Evolutionary conservation across 1,140 invertebrate genomes (phyloP).

Genomic region (Drosophila murphyi): DNA sequence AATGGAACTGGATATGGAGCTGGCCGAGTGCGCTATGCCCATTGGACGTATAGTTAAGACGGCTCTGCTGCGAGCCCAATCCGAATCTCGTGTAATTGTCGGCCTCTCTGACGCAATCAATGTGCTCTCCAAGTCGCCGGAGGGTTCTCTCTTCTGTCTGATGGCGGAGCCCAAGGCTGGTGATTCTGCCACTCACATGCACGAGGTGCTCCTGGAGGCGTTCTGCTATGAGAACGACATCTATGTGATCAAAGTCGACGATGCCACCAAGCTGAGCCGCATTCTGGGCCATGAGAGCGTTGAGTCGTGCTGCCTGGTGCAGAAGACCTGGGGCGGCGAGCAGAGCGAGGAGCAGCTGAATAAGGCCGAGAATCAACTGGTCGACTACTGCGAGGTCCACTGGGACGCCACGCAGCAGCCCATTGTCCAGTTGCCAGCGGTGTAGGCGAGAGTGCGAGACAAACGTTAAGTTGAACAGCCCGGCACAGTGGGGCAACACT

Average conservation of each 20-base stretch:
- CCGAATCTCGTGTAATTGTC: slow-evolving; percentile 87
- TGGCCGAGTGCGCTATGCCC: slow-evolving; percentile 65
- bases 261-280: slow-evolving; percentile 85
- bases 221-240: slow-evolving; percentile 90
- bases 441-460: slow-evolving; percentile 78
- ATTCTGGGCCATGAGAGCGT: slow-evolving; percentile 84
- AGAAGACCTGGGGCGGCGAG: slow-evolving; percentile 85
- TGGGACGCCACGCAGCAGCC: slow-evolving; percentile 86
- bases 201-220: slow-evolving; percentile 88
- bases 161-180: slow-evolving; percentile 87
- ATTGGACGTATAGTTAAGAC: slow-evolving; percentile 86
- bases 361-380: slow-evolving; percentile 85
- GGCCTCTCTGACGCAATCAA: slow-evolving; percentile 87
- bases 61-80: slow-evolving; percentile 86
- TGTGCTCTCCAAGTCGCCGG: slow-evolving; percentile 86
- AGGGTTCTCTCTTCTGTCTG: slow-evolving; percentile 88
- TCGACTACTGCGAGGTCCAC: slow-evolving; percentile 86
- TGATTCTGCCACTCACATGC: slow-evolving; percentile 89
- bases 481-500: slow-evolving; percentile 63
- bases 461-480: slow-evolving; percentile 59
- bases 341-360: slow-evolving; percentile 85
- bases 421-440: slow-evolving; percentile 86
- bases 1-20: slow-evolving; percentile 21
- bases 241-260: slow-evolving; percentile 88
- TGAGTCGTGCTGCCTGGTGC: slow-evolving; percentile 86